Evolutionary conservation across 2,797 vertebrate genomes (phyloP).

Genomic region (Octomys mimax): DNA sequence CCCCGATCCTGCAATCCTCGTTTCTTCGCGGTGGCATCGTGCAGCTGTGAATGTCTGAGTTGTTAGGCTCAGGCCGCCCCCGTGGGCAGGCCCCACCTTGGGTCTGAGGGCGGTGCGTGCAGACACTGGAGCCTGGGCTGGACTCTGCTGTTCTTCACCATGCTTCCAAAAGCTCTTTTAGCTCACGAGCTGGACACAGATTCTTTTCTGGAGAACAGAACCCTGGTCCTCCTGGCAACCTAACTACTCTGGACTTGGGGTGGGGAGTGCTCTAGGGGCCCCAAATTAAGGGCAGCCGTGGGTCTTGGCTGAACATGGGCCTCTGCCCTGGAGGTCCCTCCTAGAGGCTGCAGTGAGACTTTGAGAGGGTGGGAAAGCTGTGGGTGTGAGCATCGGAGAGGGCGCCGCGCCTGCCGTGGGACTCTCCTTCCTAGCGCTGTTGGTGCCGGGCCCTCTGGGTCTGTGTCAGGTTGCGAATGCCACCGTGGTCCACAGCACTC

Average conservation of each 20-base stretch:
- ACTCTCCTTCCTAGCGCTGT: not conserved
- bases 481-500: not conserved
- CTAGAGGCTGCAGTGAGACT: not conserved
- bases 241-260: not conserved
- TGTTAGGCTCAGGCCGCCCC: accelerated
- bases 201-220: not conserved
- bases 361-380: not conserved
- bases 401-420: not conserved
- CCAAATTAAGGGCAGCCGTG: not conserved
- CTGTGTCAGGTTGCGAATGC: not conserved
- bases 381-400: not conserved
- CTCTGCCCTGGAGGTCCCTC: not conserved
- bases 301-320: not conserved
- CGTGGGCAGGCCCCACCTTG: not conserved
- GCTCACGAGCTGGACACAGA: not conserved
- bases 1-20: not conserved
- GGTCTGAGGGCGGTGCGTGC: accelerated
- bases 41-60: not conserved
- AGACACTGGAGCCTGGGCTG: not conserved
- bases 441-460: not conserved
- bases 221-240: not conserved
- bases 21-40: accelerated
- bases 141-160: too few species aligned
- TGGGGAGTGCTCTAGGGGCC: not conserved
- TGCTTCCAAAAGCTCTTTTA: accelerated